phyloP scores from a whole-genome alignment of 2,797 vertebrate genomes.

The Neosilurus mollespiculum region DNA sequence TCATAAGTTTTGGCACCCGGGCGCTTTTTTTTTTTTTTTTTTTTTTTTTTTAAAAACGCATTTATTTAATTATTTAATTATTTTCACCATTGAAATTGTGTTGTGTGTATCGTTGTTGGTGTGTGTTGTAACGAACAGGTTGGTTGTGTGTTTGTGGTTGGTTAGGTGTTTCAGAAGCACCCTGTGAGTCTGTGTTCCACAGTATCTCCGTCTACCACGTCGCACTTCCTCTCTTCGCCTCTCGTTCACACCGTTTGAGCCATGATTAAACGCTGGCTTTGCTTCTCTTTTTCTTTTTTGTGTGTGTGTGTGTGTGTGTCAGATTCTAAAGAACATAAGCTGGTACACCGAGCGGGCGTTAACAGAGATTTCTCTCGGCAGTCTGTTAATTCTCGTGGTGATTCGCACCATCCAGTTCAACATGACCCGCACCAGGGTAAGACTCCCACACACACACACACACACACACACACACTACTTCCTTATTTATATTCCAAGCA shows the following conservation, averaged over 20 bases:
- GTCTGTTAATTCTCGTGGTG: conserved; percentile 93
- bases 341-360: conserved; percentile 96
- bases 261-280: not conserved
- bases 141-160: too few species aligned
- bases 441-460: conserved; percentile 31
- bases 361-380: conserved; percentile 96
- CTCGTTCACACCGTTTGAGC: not conserved
- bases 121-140: not conserved
- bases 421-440: conserved; percentile 97
- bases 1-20: not conserved
- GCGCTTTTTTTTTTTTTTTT: not conserved
- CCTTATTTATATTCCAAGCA: not conserved
- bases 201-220: too few species aligned
- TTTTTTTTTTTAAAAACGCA: too few species aligned
- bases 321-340: conserved; percentile 92
- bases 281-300: not conserved
- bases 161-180: not conserved
- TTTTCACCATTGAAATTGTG: not conserved
- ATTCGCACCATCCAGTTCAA: conserved; percentile 99
- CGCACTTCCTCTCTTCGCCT: not conserved
- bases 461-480: too few species aligned
- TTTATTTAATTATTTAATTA: not conserved
- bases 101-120: not conserved
- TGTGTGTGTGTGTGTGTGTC: conserved; percentile 25
- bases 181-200: not conserved